A percentile compares a stretch with the other conserved stretches of the same genome.
These are phyloP conservation scores for Pseudeuparius sepicola DNA, from an alignment of 2,888 invertebrate genomes.

Conservation along the genomic window DNA sequence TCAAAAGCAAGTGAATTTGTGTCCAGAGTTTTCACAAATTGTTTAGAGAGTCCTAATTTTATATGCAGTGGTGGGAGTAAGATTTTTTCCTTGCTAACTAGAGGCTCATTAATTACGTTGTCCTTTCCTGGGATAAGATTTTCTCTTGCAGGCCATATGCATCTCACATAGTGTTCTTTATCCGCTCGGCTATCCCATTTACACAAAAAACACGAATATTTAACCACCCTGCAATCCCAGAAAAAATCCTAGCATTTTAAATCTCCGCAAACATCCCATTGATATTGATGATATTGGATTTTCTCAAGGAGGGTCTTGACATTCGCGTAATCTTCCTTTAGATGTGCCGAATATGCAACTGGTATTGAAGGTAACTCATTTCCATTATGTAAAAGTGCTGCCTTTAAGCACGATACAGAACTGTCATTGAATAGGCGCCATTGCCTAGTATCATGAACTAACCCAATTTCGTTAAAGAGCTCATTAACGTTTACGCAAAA, in stretches of 20 bases:
- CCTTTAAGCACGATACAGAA: conserved; percentile 18
- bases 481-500: too few relatives aligned
- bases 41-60: conserved; percentile 2
- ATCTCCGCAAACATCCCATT: neutral
- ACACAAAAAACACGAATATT: conserved; percentile 2
- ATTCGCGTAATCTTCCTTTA: conserved; percentile 24
- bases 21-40: conserved; percentile 3
- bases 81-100: conserved; percentile 2
- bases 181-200: neutral
- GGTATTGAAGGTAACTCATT: conserved; percentile 28
- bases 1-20: neutral
- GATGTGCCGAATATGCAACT: conserved; percentile 26
- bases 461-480: too few relatives aligned
- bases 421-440: conserved; percentile 21
- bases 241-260: conserved; percentile 1
- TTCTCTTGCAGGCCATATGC: neutral
- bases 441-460: too few relatives aligned
- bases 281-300: neutral
- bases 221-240: neutral
- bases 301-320: neutral
- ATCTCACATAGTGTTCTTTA: neutral
- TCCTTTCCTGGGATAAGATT: neutral
- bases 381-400: conserved; percentile 22
- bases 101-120: conserved; percentile 3
- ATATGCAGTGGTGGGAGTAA: conserved; percentile 2